Base-by-base conservation (phyloP, 2,113 vertebrate genomes). In the Rhabdornis inornatus region DNA sequence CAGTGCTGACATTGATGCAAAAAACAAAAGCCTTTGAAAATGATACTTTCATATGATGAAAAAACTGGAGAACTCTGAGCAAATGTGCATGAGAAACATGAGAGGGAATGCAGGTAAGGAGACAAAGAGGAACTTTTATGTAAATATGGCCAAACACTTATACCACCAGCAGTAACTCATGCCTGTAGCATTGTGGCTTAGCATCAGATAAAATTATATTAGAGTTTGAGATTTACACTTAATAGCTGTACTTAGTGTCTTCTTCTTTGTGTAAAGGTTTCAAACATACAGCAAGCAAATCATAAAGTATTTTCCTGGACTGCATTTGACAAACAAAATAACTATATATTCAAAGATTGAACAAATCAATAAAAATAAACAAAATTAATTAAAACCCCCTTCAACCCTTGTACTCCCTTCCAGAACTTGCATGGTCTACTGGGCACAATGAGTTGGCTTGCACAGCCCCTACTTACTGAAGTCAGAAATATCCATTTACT, bases 1-100 rank as follows among this genome's bases (percentile, higher is more conserved):
- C 83, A 92, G 90, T 97, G 94, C 31, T 97, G 97, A 97, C 98
- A 97, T 93, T 86, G 90, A 96, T 53, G 83, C 96, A 94, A 97
- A 97, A 94, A 96, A 92, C 72, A 95, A 95, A 93, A 95, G 88
- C 87, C 98, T 98, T 98, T 98, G 98, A 98, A 98, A 98, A 94
- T 88, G 92, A 98, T 97, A 98, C 97, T 97, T 97, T 95, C 77
- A 40, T 83, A 91, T 79, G 86, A 95, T 92, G 89, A 96, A 97
- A 97, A 97, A 98, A 97, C 91, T 94, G 86, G 91, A 97, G 95
- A 80, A 85, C 72, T 94, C 94, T 91, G 95, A 28, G 7, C 76
- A 94, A 97, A 97, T 92, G 88, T 88, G 90, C 93, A 95, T 96
- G 69, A 97, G 92, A 97, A 96, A 96, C 65, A n/a, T 24, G 63